Evolutionary conservation across 2,888 invertebrate genomes (phyloP), one percentile per base, ranked within the genome.

Genomic region (Heliothis peltigera): DNA sequence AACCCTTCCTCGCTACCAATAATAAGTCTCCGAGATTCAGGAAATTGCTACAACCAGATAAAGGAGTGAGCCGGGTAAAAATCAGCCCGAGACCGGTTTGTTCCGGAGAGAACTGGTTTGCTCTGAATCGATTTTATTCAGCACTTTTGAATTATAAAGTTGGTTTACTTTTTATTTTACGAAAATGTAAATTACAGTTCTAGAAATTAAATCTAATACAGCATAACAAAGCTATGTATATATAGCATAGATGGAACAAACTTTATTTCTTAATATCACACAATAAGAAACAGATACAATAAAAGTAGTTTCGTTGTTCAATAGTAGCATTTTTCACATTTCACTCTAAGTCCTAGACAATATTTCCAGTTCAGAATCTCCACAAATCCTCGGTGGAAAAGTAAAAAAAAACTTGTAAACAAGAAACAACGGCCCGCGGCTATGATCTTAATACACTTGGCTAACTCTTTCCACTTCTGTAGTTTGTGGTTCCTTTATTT

Each of bases 41-140:
- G 77, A 79, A 79, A 79, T 79, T 79, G 69, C 55, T 68, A 76
- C 63, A 78, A 78, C 76, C 74, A 70, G 79, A 79, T 78, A 79
- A 77, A 77, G 52, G 64, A 69, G 64, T 52, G 70, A 63, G 61
- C 53, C 66, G 75, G 68, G 62, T 67, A 70, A 76, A 76, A 79
- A 71, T 79, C 69, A 68, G 66, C 64, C 48, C 22, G 64, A 59
- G 54, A 74, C 70, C 32, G 75, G 75, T 58, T 51, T 28, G 35
- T 73, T 73, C 77, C 70, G 79, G 64, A 44, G 18, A 12, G 21
- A 75, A 61, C 61, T 17, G 55, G 66, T 21, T 61, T 32, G 44
- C 18, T 19, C 71, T 43, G 59, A 54, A 58, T 56, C 28, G 35
- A 70, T 70, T 51, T 60, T 46, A 47, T 57, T 70, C 21, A 59